Evolutionary conservation across 2,797 vertebrate species (phyloP).

Genomic region (Cynodonichthys magdalenae): DNA sequence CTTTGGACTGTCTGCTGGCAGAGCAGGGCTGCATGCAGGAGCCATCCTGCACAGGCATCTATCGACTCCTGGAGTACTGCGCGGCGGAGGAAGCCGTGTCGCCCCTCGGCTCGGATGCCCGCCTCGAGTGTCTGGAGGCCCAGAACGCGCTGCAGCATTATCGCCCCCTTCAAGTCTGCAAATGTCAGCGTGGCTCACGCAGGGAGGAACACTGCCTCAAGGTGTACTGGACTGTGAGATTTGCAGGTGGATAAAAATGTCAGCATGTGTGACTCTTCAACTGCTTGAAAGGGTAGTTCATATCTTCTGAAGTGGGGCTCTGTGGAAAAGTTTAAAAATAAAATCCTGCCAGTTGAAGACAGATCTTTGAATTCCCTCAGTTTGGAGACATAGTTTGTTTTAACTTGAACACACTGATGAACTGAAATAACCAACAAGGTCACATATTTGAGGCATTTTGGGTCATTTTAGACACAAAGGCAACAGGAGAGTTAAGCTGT

Average conservation of each 20-base stretch:
- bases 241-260: conserved; percentile 64
- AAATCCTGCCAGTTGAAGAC: no score
- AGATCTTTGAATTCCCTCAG: no score
- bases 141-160: conserved; percentile 81
- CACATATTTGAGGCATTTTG: no score
- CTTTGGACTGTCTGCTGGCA: conserved; percentile 84
- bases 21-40: conserved; percentile 84
- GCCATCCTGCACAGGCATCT: conserved; percentile 81
- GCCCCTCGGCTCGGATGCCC: conserved; percentile 67
- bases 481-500: no score
- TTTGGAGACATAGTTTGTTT: no score
- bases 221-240: conserved; percentile 89
- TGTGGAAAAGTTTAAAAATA: no score
- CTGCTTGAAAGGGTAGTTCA: no score
- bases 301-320: no score
- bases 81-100: conserved; percentile 74
- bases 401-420: no score
- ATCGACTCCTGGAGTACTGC: conserved; percentile 85
- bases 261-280: conserved; percentile 7
- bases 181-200: conserved; percentile 87
- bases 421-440: no score
- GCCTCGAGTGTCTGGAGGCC: conserved; percentile 84
- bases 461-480: no score
- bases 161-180: conserved; percentile 87
- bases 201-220: conserved; percentile 87